Conservation (phyloP, 2,888 invertebrate species). For the Trissolcus brochymenae region DNA sequence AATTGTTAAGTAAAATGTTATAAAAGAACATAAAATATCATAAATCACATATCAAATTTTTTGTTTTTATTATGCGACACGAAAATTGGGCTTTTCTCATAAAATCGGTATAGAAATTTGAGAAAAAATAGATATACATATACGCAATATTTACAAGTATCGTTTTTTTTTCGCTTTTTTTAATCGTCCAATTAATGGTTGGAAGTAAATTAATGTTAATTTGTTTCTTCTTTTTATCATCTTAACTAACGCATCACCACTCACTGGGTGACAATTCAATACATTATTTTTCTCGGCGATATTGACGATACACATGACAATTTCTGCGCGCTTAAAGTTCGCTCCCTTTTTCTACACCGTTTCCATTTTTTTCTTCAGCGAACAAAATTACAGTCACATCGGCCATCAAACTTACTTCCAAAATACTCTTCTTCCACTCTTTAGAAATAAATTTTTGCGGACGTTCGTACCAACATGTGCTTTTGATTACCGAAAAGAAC, state of each 20-base stretch:
- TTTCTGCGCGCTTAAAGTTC: constrained; percentile 49
- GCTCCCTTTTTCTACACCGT: constrained; percentile 43
- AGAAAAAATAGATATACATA: constrained; percentile 57
- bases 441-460: constrained; percentile 48
- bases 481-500: not conserved
- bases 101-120: constrained; percentile 55
- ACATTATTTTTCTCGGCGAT: constrained; percentile 54
- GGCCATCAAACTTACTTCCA: constrained; percentile 43
- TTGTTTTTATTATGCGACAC: constrained; percentile 51
- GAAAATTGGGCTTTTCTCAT: constrained; percentile 51
- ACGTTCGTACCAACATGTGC: constrained; percentile 30
- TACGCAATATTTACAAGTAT: constrained; percentile 56
- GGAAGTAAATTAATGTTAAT: constrained; percentile 57
- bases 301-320: constrained; percentile 55
- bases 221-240: constrained; percentile 41
- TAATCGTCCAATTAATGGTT: constrained; percentile 54
- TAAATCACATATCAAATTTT: constrained; percentile 54
- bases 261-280: constrained; percentile 55
- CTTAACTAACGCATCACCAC: constrained; percentile 54
- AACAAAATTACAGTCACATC: constrained; percentile 41
- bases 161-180: constrained; percentile 5
- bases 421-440: constrained; percentile 18
- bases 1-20: constrained; percentile 56
- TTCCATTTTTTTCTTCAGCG: constrained; percentile 13
- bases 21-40: constrained; percentile 56